A percentile compares a stretch with the other conserved stretches of the same genome.
phyloP scores from a whole-genome alignment of 2,888 invertebrate species.

The Lithophane ornitopus region DNA sequence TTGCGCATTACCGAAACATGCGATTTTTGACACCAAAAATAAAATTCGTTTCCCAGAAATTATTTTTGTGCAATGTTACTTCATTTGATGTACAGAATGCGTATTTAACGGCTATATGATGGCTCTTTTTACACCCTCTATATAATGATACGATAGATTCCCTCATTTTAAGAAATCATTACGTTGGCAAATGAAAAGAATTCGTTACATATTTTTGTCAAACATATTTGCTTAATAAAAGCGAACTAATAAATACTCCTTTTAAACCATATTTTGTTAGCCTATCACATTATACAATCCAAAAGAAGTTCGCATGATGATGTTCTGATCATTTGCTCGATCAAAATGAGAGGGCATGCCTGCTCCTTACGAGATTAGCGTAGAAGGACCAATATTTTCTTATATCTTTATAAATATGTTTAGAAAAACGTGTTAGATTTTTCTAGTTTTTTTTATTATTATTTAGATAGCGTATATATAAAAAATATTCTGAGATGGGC shows the following conservation, averaged over 20 bases:
- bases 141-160: constrained; percentile 52
- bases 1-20: no score
- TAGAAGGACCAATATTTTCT: constrained; percentile 13
- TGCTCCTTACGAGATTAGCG: constrained; percentile 44
- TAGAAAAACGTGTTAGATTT: constrained; percentile 26
- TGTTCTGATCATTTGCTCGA: constrained; percentile 72
- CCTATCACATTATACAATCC: background rate
- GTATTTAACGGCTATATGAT: no score
- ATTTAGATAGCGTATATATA: constrained; percentile 11
- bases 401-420: background rate
- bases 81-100: no score
- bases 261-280: constrained; percentile 3
- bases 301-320: constrained; percentile 23
- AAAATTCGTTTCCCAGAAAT: no score
- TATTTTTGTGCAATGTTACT: no score
- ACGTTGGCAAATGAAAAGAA: constrained; percentile 74
- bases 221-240: constrained; percentile 19
- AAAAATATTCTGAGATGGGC: background rate
- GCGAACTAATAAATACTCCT: constrained; percentile 1
- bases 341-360: constrained; percentile 70
- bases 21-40: no score
- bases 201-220: constrained; percentile 25
- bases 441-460: constrained; percentile 15
- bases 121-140: background rate
- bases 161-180: constrained; percentile 46